Conservation (phyloP, 2,888 invertebrate genomes). For the Nemapogon koenigi region DNA sequence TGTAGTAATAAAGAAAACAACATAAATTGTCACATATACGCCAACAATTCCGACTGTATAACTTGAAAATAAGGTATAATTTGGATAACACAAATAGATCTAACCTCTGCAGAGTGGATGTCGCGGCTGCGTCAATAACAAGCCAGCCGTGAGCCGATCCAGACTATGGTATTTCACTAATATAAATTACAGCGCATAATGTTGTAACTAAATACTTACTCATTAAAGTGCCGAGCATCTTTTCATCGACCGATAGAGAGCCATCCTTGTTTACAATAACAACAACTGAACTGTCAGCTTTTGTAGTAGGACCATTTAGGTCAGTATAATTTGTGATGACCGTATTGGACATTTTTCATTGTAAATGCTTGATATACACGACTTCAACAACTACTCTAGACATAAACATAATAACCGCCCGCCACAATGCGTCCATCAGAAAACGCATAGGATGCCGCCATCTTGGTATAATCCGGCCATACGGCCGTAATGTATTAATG, state of each 20-base stretch:
- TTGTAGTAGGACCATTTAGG: conserved; percentile 55
- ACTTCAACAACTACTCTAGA: not conserved
- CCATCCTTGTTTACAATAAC: conserved; percentile 90
- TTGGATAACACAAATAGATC: too few relatives aligned
- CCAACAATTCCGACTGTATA: too few relatives aligned
- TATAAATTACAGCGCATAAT: not conserved
- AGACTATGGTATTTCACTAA: too few relatives aligned
- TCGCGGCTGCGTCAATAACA: too few relatives aligned
- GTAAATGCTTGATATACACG: not conserved
- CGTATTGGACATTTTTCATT: conserved; percentile 59
- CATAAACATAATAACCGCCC: conserved; percentile 20
- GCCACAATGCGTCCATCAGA: conserved; percentile 18
- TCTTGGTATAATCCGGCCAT: conserved; percentile 44
- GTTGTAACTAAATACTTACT: conserved; percentile 63
- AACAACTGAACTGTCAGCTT: conserved; percentile 75
- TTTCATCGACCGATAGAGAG: conserved; percentile 80
- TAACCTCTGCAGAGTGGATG: too few relatives aligned
- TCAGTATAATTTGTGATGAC: conserved; percentile 62
- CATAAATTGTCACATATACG: too few relatives aligned
- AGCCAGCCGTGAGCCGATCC: too few relatives aligned
- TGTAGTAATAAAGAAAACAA: too few relatives aligned
- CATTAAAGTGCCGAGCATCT: conserved; percentile 78
- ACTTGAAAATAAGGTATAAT: too few relatives aligned
- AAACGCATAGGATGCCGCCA: conserved; percentile 53
- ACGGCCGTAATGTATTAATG: too few relatives aligned